Evolutionary conservation across 1,140 invertebrate genomes (phyloP), one percentile per base, ranked within the genome.

Genomic region (Antheraea pernyi): DNA sequence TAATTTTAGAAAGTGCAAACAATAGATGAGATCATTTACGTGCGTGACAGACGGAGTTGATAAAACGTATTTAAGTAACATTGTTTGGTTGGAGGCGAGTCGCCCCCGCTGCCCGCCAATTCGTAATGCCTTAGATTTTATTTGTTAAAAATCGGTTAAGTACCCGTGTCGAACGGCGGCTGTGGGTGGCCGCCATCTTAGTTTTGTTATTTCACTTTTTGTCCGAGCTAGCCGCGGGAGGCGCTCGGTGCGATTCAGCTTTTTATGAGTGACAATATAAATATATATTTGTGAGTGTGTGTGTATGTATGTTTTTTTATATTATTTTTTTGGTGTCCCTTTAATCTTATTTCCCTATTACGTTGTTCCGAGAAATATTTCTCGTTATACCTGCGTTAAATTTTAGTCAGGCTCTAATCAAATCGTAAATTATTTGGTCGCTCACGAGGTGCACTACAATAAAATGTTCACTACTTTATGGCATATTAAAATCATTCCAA

Each of bases 121-220:
- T 91, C 89, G 89, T 89, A 85, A 92, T 91, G 89, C 82, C 85
- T 91, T 91, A 90, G 87, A 92, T 92, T 93, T 93, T 93, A 93
- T 93, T 92, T 91, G 91, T 91, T 88, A 91, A 90, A 91, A 92
- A 93, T 93, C 92, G 88, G 86, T 91, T 93, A 93, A 93, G 91
- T 92, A 91, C 81, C 92, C 92, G 91, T 93, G 88, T 88, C 91
- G 91, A 90, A 91, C 84, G 74, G 80, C 79, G 82, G 68, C 86
- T 77, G 91, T 92, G 91, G 92, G 92, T 93, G 92, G 92, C 89
- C 91, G 85, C 79, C 82, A 81, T 88, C 69, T 79, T 82, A 68
- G 71, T 90, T 86, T 91, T 86, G 76, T 84, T 89, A 85, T 86
- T 83, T 88, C 81, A 80, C 83, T 91, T 92, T 91, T 91, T 89